A percentile compares a stretch with the other conserved stretches of the same genome.
Evolutionary conservation across 2,888 invertebrate genomes (phyloP).

Genomic region (Adineta ricciae): DNA sequence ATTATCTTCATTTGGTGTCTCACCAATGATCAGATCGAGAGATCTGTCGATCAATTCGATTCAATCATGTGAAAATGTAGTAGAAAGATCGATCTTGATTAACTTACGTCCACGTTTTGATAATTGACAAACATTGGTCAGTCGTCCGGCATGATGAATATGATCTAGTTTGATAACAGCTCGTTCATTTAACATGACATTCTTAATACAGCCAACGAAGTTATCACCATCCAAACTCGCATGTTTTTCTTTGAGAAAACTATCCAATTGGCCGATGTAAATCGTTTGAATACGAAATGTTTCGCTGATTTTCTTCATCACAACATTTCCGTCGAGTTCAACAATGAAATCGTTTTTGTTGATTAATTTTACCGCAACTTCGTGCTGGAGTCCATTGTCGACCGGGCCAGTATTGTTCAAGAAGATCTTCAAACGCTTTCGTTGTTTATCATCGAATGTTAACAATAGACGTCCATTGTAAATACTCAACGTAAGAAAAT

Average conservation of each 20-base stretch:
- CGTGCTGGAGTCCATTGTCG: not conserved
- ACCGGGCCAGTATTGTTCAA: not conserved
- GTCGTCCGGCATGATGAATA: not conserved
- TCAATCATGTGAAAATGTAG: too few relatives aligned
- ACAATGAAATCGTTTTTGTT: not conserved
- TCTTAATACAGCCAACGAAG: not conserved
- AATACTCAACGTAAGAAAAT: constrained; percentile 3
- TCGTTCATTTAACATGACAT: constrained; percentile 1
- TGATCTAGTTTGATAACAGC: not conserved
- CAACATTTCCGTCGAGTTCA: not conserved
- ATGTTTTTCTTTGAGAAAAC: not conserved
- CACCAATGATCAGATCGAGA: too few relatives aligned
- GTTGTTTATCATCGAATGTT: not conserved
- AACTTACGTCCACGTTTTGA: not conserved
- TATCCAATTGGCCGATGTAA: constrained; percentile 12
- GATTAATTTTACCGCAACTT: not conserved
- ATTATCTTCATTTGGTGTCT: too few relatives aligned
- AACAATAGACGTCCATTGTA: not conserved
- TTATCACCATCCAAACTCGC: not conserved
- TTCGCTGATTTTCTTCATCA: not conserved
- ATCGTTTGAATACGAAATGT: not conserved
- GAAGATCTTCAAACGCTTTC: not conserved
- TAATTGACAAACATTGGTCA: not conserved
- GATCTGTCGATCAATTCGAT: too few relatives aligned
- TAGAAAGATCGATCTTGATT: too few relatives aligned